phyloP scores from a whole-genome alignment of 2,888 invertebrate genomes.

The Pocota personata region DNA sequence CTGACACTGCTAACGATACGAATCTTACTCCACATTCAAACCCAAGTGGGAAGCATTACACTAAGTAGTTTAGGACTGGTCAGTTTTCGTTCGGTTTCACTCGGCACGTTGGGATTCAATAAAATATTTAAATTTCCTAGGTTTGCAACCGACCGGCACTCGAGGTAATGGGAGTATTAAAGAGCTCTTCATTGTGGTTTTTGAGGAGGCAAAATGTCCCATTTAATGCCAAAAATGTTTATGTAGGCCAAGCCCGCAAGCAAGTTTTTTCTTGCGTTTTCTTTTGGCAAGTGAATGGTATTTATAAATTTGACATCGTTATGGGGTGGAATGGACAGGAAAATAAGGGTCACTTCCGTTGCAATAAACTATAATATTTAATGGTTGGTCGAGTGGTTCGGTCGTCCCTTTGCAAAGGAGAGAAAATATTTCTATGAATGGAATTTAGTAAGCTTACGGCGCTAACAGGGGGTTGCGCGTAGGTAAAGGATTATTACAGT shows the following conservation, averaged over 20 bases:
- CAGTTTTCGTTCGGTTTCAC: conserved; percentile 14
- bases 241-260: conserved; percentile 5
- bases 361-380: conserved; percentile 40
- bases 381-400: conserved; percentile 32
- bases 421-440: conserved; percentile 4
- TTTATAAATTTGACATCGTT: conserved; percentile 30
- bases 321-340: not conserved
- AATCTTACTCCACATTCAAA: not conserved
- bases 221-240: conserved; percentile 3
- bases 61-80: conserved; percentile 29
- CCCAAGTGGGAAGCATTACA: conserved; percentile 7
- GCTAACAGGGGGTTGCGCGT: conserved; percentile 5
- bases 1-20: not conserved
- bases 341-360: conserved; percentile 31
- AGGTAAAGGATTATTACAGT: conserved; percentile 9
- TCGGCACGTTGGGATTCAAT: conserved; percentile 17
- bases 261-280: not conserved
- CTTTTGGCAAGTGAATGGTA: conserved; percentile 15
- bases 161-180: not conserved
- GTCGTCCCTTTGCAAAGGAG: not conserved
- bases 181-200: not conserved
- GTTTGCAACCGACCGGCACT: not conserved
- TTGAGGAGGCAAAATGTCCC: not conserved
- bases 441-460: conserved; percentile 15
- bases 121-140: conserved; percentile 26